phyloP scores from a whole-genome alignment of 2,888 invertebrate genomes.

The Omphaloscelis lunosa region DNA sequence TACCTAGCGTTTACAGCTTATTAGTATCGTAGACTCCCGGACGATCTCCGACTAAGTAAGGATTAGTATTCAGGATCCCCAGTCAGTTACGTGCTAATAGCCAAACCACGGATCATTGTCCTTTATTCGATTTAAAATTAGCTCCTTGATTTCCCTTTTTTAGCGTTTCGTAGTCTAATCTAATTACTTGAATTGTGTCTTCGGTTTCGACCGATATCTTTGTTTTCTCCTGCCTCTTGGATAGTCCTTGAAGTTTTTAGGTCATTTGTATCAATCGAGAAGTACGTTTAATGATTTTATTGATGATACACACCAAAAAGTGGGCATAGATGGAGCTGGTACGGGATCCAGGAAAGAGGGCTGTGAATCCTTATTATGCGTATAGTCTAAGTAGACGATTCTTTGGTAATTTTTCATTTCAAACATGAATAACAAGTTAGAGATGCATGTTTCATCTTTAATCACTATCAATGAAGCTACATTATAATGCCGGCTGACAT shows the following conservation, averaged over 20 bases:
- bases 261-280: not conserved
- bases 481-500: constrained; percentile 34
- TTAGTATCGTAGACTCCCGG: constrained; percentile 34
- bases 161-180: constrained; percentile 34
- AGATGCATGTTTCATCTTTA: constrained; percentile 4
- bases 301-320: not conserved
- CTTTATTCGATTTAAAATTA: constrained; percentile 48
- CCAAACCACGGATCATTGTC: constrained; percentile 47
- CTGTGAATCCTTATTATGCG: not conserved
- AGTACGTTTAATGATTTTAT: not conserved
- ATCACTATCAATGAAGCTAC: constrained; percentile 19
- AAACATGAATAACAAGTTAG: constrained; percentile 4
- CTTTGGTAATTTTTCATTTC: not conserved
- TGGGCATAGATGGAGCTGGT: not conserved
- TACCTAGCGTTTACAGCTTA: constrained; percentile 24
- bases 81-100: constrained; percentile 55
- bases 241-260: not conserved
- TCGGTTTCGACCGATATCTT: constrained; percentile 37
- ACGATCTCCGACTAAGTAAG: constrained; percentile 31
- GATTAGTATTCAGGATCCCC: constrained; percentile 47
- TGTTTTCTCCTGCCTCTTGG: constrained; percentile 1
- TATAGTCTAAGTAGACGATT: not conserved
- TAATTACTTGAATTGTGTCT: constrained; percentile 48
- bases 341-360: not conserved
- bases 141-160: constrained; percentile 39